Evolutionary conservation across 2,113 vertebrate genomes (phyloP).

Genomic region (Notechis scutatus): DNA sequence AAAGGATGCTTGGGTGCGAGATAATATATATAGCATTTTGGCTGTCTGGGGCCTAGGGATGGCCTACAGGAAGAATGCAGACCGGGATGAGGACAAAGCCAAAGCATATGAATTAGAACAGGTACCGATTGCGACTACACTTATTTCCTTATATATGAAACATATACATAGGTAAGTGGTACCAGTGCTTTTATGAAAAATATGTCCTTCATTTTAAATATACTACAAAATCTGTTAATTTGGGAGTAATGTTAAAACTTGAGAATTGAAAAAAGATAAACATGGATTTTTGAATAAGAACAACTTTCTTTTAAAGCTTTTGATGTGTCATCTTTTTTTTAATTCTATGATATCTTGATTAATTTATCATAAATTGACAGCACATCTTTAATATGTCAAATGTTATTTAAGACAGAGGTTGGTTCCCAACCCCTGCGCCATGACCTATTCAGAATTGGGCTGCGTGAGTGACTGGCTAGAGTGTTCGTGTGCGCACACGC

Average conservation of each 20-base stretch:
- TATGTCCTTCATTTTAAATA: background rate
- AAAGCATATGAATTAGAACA: slow-evolving; percentile 97
- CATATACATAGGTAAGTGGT: background rate
- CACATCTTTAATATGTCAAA: background rate
- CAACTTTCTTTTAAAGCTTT: background rate
- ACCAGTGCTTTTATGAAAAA: background rate
- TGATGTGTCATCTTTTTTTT: background rate
- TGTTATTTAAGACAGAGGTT: background rate
- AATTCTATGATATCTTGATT: background rate
- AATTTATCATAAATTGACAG: background rate
- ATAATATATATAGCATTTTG: slow-evolving; percentile 95
- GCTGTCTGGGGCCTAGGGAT: slow-evolving; percentile 95
- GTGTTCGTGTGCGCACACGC: accelerated
- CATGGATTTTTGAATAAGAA: background rate
- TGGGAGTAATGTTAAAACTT: background rate
- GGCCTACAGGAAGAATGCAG: slow-evolving; percentile 97
- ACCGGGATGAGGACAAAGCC: slow-evolving; percentile 96
- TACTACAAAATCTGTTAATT: background rate
- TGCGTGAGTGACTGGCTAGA: background rate
- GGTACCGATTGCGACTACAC: slow-evolving; percentile 64
- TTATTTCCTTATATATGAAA: background rate
- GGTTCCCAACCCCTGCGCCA: background rate
- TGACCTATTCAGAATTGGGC: background rate
- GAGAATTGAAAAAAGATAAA: background rate
- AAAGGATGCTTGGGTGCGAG: slow-evolving; percentile 95